These are phyloP conservation scores for Brachionus angularis DNA, from an alignment of 1,140 invertebrate genomes.

Conservation along the genomic window DNA sequence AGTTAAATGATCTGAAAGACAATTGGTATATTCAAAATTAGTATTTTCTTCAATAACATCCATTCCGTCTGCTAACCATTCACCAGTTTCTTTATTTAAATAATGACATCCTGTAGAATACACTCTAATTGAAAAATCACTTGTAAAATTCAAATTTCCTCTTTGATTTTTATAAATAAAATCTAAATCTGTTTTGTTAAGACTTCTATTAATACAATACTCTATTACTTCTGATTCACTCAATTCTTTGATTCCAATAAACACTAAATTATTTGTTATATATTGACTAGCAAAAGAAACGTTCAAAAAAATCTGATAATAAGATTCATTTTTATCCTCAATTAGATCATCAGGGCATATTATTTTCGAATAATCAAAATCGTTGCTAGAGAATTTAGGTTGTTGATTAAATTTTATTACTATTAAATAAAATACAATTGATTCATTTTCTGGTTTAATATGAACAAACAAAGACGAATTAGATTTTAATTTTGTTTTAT, in stretches of 20 bases:
- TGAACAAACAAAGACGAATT: slow-evolving; percentile 17
- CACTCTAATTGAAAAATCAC: slow-evolving; percentile 45
- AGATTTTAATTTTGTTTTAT: neutral
- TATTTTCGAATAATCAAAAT: neutral
- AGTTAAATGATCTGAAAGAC: slow-evolving; percentile 55
- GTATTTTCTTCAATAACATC: slow-evolving; percentile 48
- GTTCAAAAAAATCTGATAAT: slow-evolving; percentile 32
- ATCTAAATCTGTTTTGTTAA: neutral
- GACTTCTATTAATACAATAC: neutral
- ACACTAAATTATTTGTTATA: neutral
- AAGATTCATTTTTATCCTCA: neutral
- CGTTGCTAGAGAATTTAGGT: neutral
- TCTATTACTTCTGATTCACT: neutral
- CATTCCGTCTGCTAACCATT: slow-evolving; percentile 49
- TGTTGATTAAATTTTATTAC: neutral
- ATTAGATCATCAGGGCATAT: neutral
- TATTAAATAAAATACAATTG: neutral
- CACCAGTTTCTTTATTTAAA: slow-evolving; percentile 46
- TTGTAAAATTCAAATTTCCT: slow-evolving; percentile 44
- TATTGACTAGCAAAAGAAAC: neutral
- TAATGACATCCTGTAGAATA: slow-evolving; percentile 46
- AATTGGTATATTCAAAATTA: slow-evolving; percentile 46
- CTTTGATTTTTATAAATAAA: neutral
- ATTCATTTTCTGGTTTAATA: slow-evolving; percentile 4
- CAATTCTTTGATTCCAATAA: neutral